Evolutionary conservation across 53 echinoderm and acorn worm species (phyloP), one percentile per base, ranked within the genome.

Genomic region (Paelopatides confundens): DNA sequence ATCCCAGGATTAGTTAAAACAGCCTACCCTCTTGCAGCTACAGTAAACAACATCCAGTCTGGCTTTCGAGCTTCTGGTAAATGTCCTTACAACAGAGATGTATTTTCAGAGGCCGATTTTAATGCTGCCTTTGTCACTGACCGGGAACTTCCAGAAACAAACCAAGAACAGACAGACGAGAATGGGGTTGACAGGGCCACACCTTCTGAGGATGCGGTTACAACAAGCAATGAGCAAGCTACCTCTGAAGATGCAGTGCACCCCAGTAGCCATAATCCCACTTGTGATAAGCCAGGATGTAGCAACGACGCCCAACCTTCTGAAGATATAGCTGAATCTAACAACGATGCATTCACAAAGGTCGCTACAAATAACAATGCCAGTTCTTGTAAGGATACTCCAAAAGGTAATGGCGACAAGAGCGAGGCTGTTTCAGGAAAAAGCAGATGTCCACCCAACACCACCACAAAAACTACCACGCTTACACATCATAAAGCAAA

Each of bases 91-190:
- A 69, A 69, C 18, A 69, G 18, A 35, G 70, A 30, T 5, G 29
- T 69, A 31, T 69, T 69, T 69, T 33, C 70, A 35, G 70, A 69
- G 6, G 5, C 9, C 30, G 33, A 30, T 8, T 69, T 69, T 18
- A 30, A 8, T 18, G 4, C 70, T 35, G 32, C 70, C 70, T 33
- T 69, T 69, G 70, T 69, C 18, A 69, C 70, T 69, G 70, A 69
- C 29, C 70, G 70, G 15, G 33, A 5, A 69, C 9, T 33, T 5
- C 70, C 35, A 69, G 5, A 5, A 69, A 69, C 70, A 31, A 69
- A 35, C 30, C 30, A 69, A 35, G 36, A 69, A 9, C 32, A 18
- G 33, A 69, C 35, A 13, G 4, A 6, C 6, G 30, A 5, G 9
- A 4, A 18, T 69, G 70, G 9, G 70, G 15, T 35, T 9, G 9